These are phyloP conservation scores for Lasioglossum vierecki DNA, from an alignment of 2,888 invertebrate genomes.

Conservation along the genomic window DNA sequence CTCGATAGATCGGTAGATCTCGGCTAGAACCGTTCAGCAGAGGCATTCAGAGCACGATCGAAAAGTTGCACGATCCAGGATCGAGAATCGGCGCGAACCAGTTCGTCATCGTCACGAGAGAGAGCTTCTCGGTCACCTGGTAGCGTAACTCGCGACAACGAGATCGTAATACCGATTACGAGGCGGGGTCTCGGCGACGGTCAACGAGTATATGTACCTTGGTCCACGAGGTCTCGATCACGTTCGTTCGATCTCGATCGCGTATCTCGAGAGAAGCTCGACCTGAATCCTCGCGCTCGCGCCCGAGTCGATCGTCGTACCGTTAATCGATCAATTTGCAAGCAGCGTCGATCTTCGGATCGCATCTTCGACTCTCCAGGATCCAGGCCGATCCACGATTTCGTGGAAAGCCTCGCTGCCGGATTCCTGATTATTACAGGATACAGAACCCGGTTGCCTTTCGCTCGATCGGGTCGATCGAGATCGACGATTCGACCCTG, in stretches of 20 bases:
- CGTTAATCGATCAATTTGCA: slow-evolving; percentile 76
- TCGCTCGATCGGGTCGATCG: slow-evolving; percentile 17
- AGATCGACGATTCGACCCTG: slow-evolving; percentile 47
- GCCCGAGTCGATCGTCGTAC: slow-evolving; percentile 59
- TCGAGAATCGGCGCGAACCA: neutral
- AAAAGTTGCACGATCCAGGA: slow-evolving; percentile 20
- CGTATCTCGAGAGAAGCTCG: slow-evolving; percentile 37
- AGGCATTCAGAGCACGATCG: slow-evolving; percentile 12
- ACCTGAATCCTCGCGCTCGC: slow-evolving; percentile 43
- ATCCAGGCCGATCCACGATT: slow-evolving; percentile 37
- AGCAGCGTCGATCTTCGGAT: slow-evolving; percentile 41
- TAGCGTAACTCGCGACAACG: slow-evolving; percentile 2
- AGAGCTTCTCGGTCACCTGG: neutral
- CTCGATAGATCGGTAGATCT: slow-evolving; percentile 20
- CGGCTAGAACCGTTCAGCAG: slow-evolving; percentile 53
- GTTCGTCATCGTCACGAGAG: neutral
- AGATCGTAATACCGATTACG: slow-evolving; percentile 10
- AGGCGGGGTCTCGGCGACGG: neutral
- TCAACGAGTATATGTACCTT: neutral
- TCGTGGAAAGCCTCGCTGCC: neutral
- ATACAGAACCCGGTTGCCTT: neutral
- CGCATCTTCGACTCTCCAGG: slow-evolving; percentile 23
- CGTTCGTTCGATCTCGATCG: slow-evolving; percentile 36
- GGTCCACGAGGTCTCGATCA: neutral
- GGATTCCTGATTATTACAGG: slow-evolving; percentile 45